Base-by-base conservation (phyloP, 2,113 vertebrate species). In the Indicator maculatus region DNA sequence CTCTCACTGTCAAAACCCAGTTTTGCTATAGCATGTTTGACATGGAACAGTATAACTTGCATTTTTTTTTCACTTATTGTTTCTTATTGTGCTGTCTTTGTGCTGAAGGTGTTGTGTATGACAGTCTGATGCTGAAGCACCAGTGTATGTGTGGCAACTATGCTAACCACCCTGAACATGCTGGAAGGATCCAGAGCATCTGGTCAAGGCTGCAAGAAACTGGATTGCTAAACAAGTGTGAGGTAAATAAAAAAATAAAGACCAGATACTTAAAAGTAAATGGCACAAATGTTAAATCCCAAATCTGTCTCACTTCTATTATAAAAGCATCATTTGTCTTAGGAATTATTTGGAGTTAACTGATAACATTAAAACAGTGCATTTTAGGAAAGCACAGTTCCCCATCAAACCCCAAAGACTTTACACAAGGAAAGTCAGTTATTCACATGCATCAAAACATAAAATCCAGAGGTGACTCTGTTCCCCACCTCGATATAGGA, bases 181-280 rank as follows among this genome's bases (percentile, higher is more conserved):
- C 98, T 60, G 98, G 98, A 77, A 97, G 98, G 77, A 98, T 98
- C 92, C 98, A 98, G 96, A 98, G 98, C 97, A 98, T 98, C 97
- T 98, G 98, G 98, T 98, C 98, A 84, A 97, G 98, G 82, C 96
- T 98, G 71, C 98, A 98, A 97, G 98, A 98, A 96, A 98, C 97
- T 15, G 98, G 98, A 44, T 64, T 98, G 93, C 96, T 98, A 88
- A 98, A 95, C 96, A 98, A 98, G 92, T 98, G 98, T 2, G 98
- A 98, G 98, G 98, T 98, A 98, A 98, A 96, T 98, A 98, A 98
- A 97, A 97, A 74, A 86, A 39, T 28, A 27, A 71, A 89, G 24
- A 58, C 7, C 11, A 58, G 24, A n/a, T 33, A 82, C 11, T 56
- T 45, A 21, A 58, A 82, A 71, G 27, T 53, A 83, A 82, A 83